Conservation (phyloP, 2,113 vertebrate species). For the Spizaetus ornatus region DNA sequence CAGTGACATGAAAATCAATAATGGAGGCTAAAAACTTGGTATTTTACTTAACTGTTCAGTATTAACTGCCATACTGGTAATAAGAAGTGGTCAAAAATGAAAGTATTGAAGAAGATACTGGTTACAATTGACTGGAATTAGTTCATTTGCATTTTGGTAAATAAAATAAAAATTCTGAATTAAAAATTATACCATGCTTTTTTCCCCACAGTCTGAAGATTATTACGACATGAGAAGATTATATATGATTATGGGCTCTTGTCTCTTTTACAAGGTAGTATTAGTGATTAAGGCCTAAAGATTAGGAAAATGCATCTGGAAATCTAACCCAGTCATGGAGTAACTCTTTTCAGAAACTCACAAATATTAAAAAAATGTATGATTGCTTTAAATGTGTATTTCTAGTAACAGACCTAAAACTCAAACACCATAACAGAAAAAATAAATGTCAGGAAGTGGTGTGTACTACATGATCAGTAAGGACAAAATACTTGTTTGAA, state of each 20-base stretch:
- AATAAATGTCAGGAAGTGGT: background rate
- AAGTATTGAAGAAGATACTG: background rate
- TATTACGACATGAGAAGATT: slow-evolving; percentile 89
- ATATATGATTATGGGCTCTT: slow-evolving; percentile 89
- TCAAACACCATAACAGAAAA: background rate
- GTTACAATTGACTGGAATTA: background rate
- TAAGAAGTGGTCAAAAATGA: background rate
- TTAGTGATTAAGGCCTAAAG: background rate
- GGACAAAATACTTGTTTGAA: background rate
- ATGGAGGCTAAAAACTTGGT: background rate
- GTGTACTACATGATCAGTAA: background rate
- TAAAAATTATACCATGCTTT: background rate
- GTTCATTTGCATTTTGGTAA: background rate
- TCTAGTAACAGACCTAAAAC: background rate
- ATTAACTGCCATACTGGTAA: background rate
- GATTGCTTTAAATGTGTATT: background rate
- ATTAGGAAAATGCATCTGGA: background rate
- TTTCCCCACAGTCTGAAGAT: slow-evolving; percentile 86
- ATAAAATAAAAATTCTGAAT: background rate
- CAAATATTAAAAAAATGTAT: background rate
- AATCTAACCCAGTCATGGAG: background rate
- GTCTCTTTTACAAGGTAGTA: slow-evolving; percentile 93
- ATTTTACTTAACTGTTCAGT: background rate
- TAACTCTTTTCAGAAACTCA: background rate
- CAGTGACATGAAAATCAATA: background rate